Evolutionary conservation across 1,140 invertebrate genomes (phyloP).

Genomic region (Drosophila eugracilis): DNA sequence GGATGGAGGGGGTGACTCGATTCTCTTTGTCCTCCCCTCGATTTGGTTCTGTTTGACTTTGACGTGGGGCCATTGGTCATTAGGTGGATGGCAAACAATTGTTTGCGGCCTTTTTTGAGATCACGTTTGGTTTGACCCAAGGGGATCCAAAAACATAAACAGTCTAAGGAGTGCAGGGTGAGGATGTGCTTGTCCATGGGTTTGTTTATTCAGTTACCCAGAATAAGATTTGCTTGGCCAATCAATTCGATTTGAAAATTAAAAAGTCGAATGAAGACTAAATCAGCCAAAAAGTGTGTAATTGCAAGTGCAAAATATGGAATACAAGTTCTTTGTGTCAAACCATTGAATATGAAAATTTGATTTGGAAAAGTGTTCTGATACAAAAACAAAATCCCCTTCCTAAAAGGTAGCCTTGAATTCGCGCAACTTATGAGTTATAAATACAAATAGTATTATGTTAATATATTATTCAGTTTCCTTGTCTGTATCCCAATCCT

Average conservation of each 20-base stretch:
- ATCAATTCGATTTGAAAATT: not conserved
- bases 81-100: slow-evolving; percentile 62
- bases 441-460: no score
- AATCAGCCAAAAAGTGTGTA: no score
- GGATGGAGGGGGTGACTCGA: slow-evolving; percentile 14
- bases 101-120: slow-evolving; percentile 33
- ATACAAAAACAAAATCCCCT: no score
- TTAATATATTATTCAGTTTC: no score
- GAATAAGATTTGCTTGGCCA: not conserved
- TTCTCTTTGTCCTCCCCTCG: not conserved
- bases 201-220: not conserved
- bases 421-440: no score
- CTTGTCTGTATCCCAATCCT: no score
- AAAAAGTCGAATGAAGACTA: not conserved
- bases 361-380: no score
- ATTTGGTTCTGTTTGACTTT: slow-evolving; percentile 42
- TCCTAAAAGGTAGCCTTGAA: no score
- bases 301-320: no score
- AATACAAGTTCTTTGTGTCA: no score
- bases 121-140: not conserved
- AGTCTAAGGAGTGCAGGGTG: not conserved
- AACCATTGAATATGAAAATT: no score
- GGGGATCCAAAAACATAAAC: not conserved
- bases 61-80: slow-evolving; percentile 68
- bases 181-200: not conserved